A percentile compares a stretch with the other conserved stretches of the same genome.
Conservation (phyloP, 1,140 invertebrate genomes). For the Drosophila subpulchrella region DNA sequence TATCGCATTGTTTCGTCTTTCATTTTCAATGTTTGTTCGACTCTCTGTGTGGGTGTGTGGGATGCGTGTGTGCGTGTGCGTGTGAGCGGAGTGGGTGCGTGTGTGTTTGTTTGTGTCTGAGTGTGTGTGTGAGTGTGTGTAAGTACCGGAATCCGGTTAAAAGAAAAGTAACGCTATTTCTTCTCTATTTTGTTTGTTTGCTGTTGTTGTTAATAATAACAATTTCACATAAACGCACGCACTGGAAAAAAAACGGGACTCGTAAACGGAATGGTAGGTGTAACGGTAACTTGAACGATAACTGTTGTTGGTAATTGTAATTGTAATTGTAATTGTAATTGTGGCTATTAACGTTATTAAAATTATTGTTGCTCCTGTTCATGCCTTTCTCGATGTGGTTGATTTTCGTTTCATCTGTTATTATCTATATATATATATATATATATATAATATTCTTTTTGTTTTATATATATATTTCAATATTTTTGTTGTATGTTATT, state of each 20-base stretch:
- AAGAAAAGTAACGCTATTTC: conserved; percentile 21
- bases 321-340: conserved; percentile 26
- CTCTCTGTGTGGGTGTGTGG: conserved; percentile 3
- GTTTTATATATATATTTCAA: conserved; percentile 2
- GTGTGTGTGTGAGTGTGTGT: conserved; percentile 11
- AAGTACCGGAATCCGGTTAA: conserved; percentile 37
- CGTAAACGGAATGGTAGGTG: conserved; percentile 18
- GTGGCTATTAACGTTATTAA: conserved; percentile 17
- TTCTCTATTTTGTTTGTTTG: conserved; percentile 3
- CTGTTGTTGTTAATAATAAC: conserved; percentile 11
- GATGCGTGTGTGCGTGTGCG: conserved; percentile 1
- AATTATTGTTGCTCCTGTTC: conserved; percentile 29
- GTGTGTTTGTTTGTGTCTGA: not conserved
- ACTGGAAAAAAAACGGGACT: conserved; percentile 64
- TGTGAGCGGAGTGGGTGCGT: not conserved
- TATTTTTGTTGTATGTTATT: conserved; percentile 13
- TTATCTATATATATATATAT: conserved; percentile 18
- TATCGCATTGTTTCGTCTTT: conserved; percentile 70
- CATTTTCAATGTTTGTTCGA: conserved; percentile 49
- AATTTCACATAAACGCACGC: conserved; percentile 52
- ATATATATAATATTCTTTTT: not conserved
- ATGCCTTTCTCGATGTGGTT: conserved; percentile 10
- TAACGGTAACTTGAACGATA: conserved; percentile 29
- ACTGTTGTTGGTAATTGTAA: conserved; percentile 28
- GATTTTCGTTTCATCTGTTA: conserved; percentile 16